Conservation (phyloP, 2,113 vertebrate genomes). For the Aplodontia rufa region DNA sequence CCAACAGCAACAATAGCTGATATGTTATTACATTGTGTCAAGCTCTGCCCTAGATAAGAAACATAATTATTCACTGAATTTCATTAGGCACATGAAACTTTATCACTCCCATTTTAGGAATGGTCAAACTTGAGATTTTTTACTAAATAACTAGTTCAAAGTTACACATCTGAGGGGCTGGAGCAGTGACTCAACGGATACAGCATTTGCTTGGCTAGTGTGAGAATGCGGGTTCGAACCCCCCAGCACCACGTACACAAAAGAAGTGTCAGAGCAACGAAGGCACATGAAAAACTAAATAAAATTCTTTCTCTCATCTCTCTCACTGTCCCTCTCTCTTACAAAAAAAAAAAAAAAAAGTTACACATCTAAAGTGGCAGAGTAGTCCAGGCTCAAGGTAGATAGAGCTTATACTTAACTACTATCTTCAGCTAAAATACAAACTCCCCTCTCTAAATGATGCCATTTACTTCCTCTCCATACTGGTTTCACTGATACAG, state of each 20-base stretch:
- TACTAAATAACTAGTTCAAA: neutral
- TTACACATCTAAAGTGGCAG: neutral
- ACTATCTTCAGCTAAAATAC: conserved; percentile 29
- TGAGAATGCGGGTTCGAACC: too few relatives aligned
- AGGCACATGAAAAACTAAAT: too few relatives aligned
- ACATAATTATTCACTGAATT: neutral
- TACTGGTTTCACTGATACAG: neutral
- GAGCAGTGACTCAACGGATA: too few relatives aligned
- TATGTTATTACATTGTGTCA: neutral
- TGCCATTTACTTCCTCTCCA: neutral
- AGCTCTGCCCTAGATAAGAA: neutral
- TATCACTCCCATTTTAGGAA: neutral
- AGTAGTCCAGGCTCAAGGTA: neutral
- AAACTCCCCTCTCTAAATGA: conserved; percentile 25
- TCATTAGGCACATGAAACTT: neutral
- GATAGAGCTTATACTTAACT: neutral
- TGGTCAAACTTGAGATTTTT: neutral
- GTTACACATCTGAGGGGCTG: neutral
- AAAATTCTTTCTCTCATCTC: too few relatives aligned
- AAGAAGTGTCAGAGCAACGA: too few relatives aligned
- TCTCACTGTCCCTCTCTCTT: too few relatives aligned
- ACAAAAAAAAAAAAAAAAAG: too few relatives aligned
- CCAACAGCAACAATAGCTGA: neutral
- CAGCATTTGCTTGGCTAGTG: too few relatives aligned
- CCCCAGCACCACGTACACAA: too few relatives aligned